These are phyloP conservation scores for Meganola albula DNA, from an alignment of 2,888 invertebrate genomes.

Conservation along the genomic window DNA sequence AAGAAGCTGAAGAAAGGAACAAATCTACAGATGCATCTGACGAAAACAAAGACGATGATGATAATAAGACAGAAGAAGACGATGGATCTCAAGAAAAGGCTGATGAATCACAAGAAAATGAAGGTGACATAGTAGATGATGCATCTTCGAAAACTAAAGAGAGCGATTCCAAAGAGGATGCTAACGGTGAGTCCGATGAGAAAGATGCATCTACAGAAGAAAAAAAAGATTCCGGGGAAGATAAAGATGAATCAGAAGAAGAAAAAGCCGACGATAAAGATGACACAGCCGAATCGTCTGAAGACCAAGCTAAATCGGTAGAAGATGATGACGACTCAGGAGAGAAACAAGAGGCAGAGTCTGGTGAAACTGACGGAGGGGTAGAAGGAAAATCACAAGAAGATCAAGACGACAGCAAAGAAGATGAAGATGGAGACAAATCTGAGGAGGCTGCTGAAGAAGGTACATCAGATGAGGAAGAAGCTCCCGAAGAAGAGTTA, in stretches of 20 bases:
- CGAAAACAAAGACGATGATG: constrained; percentile 34
- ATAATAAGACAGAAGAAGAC: constrained; percentile 46
- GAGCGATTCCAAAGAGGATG: constrained; percentile 39
- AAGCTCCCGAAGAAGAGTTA: constrained; percentile 81
- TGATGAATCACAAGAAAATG: constrained; percentile 41
- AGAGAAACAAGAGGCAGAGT: no score
- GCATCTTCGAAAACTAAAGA: constrained; percentile 35
- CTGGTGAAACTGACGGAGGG: constrained; percentile 30
- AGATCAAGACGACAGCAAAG: constrained; percentile 36
- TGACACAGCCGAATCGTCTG: constrained; percentile 56
- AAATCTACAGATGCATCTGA: constrained; percentile 40
- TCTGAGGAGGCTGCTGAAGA: constrained; percentile 33
- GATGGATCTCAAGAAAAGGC: constrained; percentile 67
- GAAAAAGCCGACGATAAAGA: constrained; percentile 41
- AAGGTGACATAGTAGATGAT: constrained; percentile 21
- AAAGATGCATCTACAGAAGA: constrained; percentile 45
- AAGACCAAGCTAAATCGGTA: constrained; percentile 42
- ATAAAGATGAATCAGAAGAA: constrained; percentile 47
- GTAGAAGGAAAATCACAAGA: constrained; percentile 37
- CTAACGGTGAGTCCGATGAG: constrained; percentile 47
- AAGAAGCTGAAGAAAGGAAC: constrained; percentile 36
- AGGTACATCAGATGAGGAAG: constrained; percentile 42
- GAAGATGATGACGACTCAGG: constrained; percentile 44
- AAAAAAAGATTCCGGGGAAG: constrained; percentile 46
- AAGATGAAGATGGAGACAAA: constrained; percentile 37